phyloP scores from a whole-genome alignment of 2,888 invertebrate species.

The Cephus sareptanus region DNA sequence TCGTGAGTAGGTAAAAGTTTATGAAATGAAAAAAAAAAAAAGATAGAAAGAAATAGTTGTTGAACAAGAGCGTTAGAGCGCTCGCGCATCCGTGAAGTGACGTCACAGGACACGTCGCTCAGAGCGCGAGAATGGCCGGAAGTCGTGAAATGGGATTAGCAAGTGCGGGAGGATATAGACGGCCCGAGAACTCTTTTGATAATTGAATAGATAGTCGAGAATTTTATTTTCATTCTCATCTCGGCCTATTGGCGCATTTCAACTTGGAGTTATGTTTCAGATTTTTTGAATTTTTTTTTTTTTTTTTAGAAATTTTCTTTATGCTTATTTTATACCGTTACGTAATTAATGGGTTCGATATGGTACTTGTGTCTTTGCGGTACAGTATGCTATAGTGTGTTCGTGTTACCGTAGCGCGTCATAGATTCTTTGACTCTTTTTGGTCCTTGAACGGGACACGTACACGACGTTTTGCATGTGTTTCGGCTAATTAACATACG shows the following conservation, averaged over 20 bases:
- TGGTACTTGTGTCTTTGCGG: no score
- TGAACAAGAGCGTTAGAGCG: constrained; percentile 36
- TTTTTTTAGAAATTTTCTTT: no score
- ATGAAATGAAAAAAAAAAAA: constrained; percentile 7
- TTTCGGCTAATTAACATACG: constrained; percentile 60
- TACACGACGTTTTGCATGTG: constrained; percentile 51
- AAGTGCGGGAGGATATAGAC: constrained; percentile 46
- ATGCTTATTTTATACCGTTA: neutral
- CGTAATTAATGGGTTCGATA: neutral
- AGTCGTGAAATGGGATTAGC: constrained; percentile 64
- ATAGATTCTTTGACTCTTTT: neutral
- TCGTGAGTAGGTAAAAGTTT: neutral
- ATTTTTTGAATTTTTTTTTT: no score
- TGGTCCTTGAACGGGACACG: neutral
- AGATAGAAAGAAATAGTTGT: constrained; percentile 35
- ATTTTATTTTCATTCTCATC: constrained; percentile 21
- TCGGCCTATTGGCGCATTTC: no score
- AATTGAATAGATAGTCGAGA: constrained; percentile 63
- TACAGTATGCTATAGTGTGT: neutral
- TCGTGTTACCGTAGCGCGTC: neutral
- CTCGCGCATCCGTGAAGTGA: constrained; percentile 54
- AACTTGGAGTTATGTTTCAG: no score
- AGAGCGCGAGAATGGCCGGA: constrained; percentile 63
- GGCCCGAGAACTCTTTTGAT: constrained; percentile 52
- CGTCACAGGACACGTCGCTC: constrained; percentile 65